Conservation (phyloP, 2,888 invertebrate species). For the Resseliella maxima region DNA sequence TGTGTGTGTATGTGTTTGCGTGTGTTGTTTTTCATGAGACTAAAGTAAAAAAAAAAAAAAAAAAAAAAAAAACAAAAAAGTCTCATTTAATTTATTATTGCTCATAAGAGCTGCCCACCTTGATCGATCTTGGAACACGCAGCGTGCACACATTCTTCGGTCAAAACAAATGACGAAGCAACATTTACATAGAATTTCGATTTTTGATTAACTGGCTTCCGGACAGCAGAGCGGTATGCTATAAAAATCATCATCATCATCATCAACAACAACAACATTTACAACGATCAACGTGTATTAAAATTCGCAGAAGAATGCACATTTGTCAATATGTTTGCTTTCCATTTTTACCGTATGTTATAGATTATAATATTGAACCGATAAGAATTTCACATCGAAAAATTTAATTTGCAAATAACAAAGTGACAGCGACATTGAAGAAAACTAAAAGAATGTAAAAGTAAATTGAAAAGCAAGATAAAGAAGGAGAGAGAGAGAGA, state of each 20-base stretch:
- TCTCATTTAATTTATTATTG: conserved; percentile 4
- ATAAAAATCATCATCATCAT: neutral
- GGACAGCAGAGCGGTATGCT: neutral
- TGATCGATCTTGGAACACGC: no score
- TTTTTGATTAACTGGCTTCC: neutral
- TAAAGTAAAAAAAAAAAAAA: no score
- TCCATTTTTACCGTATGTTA: neutral
- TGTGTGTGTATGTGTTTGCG: no score
- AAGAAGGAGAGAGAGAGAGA: neutral
- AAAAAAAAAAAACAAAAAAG: no score
- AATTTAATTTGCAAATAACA: conserved; percentile 33
- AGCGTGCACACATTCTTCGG: no score
- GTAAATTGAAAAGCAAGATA: neutral
- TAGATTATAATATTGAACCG: neutral
- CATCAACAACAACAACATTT: no score
- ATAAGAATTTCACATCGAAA: conserved; percentile 36
- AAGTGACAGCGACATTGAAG: conserved; percentile 44
- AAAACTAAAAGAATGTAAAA: conserved; percentile 39
- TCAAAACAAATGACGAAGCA: no score
- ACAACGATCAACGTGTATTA: neutral
- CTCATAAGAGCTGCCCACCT: neutral
- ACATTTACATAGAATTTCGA: neutral
- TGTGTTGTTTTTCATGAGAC: neutral
- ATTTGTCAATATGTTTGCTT: neutral
- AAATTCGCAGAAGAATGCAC: neutral